Evolutionary conservation across 2,797 vertebrate genomes (phyloP).

Genomic region (Pteropus rufus): DNA sequence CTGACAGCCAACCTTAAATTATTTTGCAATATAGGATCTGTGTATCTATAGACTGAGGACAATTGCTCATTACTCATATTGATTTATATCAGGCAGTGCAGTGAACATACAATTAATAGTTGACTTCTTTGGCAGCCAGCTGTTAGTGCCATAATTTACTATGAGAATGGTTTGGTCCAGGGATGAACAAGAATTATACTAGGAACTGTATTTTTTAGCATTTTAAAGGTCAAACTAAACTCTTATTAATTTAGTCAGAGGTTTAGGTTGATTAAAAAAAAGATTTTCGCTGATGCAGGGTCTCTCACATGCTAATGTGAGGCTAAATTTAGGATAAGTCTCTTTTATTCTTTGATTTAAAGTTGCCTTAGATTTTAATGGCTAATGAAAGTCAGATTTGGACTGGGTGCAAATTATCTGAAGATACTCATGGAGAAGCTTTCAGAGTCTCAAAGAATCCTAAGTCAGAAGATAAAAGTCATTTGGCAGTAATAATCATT

Average conservation of each 20-base stretch:
- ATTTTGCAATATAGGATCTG: slow-evolving; percentile 77
- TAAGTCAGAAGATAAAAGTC: background rate
- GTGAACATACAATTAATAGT: slow-evolving; percentile 87
- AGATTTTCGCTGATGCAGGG: slow-evolving; percentile 42
- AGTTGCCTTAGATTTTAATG: slow-evolving; percentile 60
- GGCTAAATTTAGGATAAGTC: slow-evolving; percentile 35
- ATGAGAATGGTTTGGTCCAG: slow-evolving; percentile 74
- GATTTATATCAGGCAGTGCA: slow-evolving; percentile 85
- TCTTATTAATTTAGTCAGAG: slow-evolving; percentile 71
- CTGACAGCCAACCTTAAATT: slow-evolving; percentile 84
- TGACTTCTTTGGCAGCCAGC: slow-evolving; percentile 86
- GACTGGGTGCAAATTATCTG: slow-evolving; percentile 24
- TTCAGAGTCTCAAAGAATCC: slow-evolving; percentile 12
- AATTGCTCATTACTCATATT: slow-evolving; percentile 84
- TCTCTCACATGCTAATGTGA: slow-evolving; percentile 40
- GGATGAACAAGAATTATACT: slow-evolving; percentile 79
- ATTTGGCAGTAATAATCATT: background rate
- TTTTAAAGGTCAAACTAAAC: slow-evolving; percentile 80
- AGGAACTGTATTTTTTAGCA: slow-evolving; percentile 79
- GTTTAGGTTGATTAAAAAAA: slow-evolving; percentile 69
- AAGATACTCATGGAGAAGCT: slow-evolving; percentile 20
- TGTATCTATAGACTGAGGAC: slow-evolving; percentile 77
- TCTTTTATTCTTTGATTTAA: slow-evolving; percentile 56
- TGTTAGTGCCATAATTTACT: slow-evolving; percentile 86
- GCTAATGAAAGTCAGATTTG: slow-evolving; percentile 53